phyloP scores from a whole-genome alignment of 2,888 invertebrate genomes.

The Pandemis corylana region DNA sequence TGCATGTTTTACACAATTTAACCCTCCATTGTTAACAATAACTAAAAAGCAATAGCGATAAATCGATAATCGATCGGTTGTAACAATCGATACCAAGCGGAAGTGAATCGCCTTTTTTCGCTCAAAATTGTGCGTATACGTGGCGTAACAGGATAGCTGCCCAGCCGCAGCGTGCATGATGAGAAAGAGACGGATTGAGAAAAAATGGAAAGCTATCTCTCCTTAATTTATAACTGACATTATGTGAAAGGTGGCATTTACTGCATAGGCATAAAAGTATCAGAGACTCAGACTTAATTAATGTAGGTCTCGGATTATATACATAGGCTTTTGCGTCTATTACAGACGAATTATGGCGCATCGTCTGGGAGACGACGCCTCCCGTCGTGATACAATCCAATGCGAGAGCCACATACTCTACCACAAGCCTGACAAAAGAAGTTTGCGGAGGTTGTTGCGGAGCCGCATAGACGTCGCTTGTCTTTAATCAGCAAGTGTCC shows the following conservation, averaged over 20 bases:
- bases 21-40: constrained; percentile 23
- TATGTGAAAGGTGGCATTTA: background rate
- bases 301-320: too few species aligned
- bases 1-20: background rate
- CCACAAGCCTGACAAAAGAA: too few species aligned
- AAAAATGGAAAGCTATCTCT: background rate
- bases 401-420: too few species aligned
- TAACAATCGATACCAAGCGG: constrained; percentile 25
- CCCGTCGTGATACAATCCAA: too few species aligned
- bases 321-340: too few species aligned
- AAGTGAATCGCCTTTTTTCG: constrained; percentile 32
- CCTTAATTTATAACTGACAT: background rate
- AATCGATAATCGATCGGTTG: constrained; percentile 23
- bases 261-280: too few species aligned
- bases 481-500: too few species aligned
- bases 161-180: background rate
- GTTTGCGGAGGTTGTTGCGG: too few species aligned
- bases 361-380: too few species aligned
- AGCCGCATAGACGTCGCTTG: too few species aligned
- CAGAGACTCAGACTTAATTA: too few species aligned
- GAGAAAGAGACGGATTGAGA: background rate
- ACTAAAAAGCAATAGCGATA: constrained; percentile 29
- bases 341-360: too few species aligned
- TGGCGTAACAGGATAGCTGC: constrained; percentile 12
- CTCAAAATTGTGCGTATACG: background rate